Conservation (phyloP, 1,140 invertebrate genomes). For the Zaprionus gabonicus region DNA sequence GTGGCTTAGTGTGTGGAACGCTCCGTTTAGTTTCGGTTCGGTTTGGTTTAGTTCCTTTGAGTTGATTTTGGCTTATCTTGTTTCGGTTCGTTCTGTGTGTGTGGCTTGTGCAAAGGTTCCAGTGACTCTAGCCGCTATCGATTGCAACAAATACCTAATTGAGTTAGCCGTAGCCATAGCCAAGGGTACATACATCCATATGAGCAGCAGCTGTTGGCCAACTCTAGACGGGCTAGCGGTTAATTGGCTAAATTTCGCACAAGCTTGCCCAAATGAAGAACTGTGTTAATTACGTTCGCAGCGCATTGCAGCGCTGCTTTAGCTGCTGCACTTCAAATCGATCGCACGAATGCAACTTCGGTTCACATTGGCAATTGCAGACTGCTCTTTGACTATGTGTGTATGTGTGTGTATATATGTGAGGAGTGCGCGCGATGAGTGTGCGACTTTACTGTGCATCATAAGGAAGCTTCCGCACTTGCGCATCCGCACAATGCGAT, state of each 20-base stretch:
- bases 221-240: slow-evolving; percentile 33
- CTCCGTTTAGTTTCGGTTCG: neutral
- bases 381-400: neutral
- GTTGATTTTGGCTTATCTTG: neutral
- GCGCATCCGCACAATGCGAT: neutral
- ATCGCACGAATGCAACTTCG: slow-evolving; percentile 36
- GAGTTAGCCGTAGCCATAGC: slow-evolving; percentile 43
- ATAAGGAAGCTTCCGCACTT: neutral
- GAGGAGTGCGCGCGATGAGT: neutral
- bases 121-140: slow-evolving; percentile 20
- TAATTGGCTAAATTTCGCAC: slow-evolving; percentile 54
- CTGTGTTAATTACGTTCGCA: slow-evolving; percentile 70
- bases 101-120: neutral
- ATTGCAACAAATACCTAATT: slow-evolving; percentile 44
- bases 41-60: neutral
- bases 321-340: slow-evolving; percentile 57
- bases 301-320: neutral
- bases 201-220: slow-evolving; percentile 18
- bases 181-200: slow-evolving; percentile 54
- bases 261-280: slow-evolving; percentile 65
- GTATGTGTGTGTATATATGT: neutral
- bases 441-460: neutral
- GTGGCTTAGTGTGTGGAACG: neutral
- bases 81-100: slow-evolving; percentile 3
- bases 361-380: slow-evolving; percentile 23